Percentiles rank a stretch among this genome's conserved stretches.
phyloP scores from a whole-genome alignment of 2,113 vertebrate species.

The Formicarius rufipectus region DNA sequence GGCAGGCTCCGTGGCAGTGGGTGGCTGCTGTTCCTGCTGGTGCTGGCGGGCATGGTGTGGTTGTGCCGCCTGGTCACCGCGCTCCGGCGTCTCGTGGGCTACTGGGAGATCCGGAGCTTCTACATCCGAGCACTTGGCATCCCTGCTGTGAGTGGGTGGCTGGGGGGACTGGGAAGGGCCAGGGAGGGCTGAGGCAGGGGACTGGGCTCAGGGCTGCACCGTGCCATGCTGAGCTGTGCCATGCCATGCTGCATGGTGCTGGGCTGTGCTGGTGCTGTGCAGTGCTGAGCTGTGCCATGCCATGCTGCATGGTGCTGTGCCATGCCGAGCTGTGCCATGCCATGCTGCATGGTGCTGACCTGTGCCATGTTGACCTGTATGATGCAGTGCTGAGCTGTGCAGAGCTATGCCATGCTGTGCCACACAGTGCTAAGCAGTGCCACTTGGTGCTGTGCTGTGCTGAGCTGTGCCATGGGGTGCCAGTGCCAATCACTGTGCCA shows the following conservation, averaged over 20 bases:
- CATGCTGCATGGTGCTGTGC: too few species aligned
- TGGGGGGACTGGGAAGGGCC: background rate
- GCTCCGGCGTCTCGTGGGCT: constrained; percentile 90
- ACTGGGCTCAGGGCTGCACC: background rate
- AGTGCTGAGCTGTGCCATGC: too few species aligned
- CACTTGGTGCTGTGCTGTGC: background rate
- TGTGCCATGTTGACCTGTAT: background rate
- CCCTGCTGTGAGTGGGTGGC: constrained; percentile 80
- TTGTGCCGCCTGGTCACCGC: constrained; percentile 92
- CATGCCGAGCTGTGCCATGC: too few species aligned
- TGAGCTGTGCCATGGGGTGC: accelerated
- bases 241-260: too few species aligned
- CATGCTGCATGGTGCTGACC: too few species aligned
- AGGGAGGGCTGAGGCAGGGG: accelerated
- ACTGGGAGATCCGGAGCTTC: constrained; percentile 95
- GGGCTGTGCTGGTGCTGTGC: too few species aligned
- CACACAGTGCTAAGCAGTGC: too few species aligned
- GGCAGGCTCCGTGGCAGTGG: constrained; percentile 86
- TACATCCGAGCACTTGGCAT: constrained; percentile 90
- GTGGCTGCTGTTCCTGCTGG: constrained; percentile 81
- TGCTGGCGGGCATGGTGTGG: constrained; percentile 91
- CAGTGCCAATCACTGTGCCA: background rate
- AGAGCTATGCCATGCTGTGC: too few species aligned
- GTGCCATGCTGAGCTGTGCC: background rate
- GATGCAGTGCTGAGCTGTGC: too few species aligned